Conservation (phyloP, 2,797 vertebrate genomes). For the Oreochromis grahami region DNA sequence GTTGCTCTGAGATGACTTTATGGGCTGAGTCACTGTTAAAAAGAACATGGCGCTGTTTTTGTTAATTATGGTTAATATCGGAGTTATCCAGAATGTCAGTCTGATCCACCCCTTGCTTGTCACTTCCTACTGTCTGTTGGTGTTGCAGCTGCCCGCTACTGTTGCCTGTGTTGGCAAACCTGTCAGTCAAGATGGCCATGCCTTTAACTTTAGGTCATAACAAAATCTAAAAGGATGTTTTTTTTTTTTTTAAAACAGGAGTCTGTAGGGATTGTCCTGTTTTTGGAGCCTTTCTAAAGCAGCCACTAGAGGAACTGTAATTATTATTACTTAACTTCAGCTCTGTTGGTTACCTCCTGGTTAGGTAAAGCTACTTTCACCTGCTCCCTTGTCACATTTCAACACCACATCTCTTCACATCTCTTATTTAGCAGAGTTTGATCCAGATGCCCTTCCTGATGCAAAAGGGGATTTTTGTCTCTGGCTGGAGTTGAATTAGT, state of each 20-base stretch:
- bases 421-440: background rate
- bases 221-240: background rate
- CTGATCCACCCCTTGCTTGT: background rate
- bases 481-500: background rate
- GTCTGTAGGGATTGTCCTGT: background rate
- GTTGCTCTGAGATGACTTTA: background rate
- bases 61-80: background rate
- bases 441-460: background rate
- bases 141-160: background rate
- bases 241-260: background rate
- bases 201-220: background rate
- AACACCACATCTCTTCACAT: background rate
- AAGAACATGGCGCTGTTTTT: background rate
- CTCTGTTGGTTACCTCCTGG: background rate
- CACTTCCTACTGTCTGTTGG: background rate
- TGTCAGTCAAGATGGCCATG: background rate
- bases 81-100: background rate
- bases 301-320: background rate
- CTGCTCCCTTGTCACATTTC: background rate
- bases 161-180: background rate
- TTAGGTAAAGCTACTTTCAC: background rate
- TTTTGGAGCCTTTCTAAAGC: background rate
- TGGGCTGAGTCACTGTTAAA: background rate
- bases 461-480: background rate
- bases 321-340: background rate